Evolutionary conservation across 1,140 invertebrate species (phyloP).

Genomic region (Aphidius gifuensis): DNA sequence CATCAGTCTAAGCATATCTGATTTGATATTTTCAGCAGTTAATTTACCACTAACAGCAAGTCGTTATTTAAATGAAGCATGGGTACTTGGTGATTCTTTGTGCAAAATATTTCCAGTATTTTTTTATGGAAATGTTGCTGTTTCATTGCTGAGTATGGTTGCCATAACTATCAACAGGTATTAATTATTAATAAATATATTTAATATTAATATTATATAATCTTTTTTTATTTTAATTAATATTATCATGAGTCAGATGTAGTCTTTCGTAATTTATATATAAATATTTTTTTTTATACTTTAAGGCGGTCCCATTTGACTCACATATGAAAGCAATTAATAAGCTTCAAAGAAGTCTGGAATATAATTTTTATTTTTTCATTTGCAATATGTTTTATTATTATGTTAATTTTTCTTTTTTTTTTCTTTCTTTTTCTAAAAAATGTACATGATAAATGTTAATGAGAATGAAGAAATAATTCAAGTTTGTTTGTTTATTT

Average conservation of each 20-base stretch:
- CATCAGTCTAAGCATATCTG: slow-evolving; percentile 79
- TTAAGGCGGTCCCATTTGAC: slow-evolving; percentile 8
- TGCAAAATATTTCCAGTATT: slow-evolving; percentile 84
- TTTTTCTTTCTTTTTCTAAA: not conserved
- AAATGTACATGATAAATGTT: not conserved
- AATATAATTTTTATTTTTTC: not conserved
- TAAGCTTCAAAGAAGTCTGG: not conserved
- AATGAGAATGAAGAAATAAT: not conserved
- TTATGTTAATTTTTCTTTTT: slow-evolving; percentile 3
- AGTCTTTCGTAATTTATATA: not conserved
- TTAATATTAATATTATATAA: not conserved
- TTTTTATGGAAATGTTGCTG: slow-evolving; percentile 86
- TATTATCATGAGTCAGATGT: not conserved
- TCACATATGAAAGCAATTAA: slow-evolving; percentile 20
- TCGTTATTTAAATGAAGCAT: slow-evolving; percentile 75
- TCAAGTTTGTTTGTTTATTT: slow-evolving; percentile 1
- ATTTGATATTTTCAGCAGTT: slow-evolving; percentile 79
- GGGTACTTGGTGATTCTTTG: slow-evolving; percentile 75
- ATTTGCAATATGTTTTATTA: not conserved
- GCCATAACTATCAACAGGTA: slow-evolving; percentile 87
- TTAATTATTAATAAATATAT: not conserved
- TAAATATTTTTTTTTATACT: slow-evolving; percentile 2
- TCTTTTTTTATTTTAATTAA: not conserved
- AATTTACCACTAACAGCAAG: slow-evolving; percentile 82
- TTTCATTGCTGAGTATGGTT: slow-evolving; percentile 84